A percentile compares a stretch with the other conserved stretches of the same genome.
These are phyloP conservation scores for Chaetorhynchus papuensis DNA, from an alignment of 2,113 vertebrate species.

Conservation along the genomic window DNA sequence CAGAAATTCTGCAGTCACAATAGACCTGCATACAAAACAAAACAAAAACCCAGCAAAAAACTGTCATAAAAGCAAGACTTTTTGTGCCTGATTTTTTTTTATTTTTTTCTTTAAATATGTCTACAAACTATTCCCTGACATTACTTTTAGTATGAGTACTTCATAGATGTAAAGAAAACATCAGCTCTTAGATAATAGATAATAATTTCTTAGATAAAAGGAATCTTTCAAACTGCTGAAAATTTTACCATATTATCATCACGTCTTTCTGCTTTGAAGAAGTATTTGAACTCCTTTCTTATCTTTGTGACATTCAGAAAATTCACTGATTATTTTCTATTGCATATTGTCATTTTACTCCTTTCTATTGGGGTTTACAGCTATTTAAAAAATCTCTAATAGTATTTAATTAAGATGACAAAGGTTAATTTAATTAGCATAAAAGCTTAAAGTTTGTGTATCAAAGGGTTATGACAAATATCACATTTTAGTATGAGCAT, in stretches of 20 bases:
- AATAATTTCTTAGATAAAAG: background rate
- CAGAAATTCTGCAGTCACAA: background rate
- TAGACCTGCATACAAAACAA: background rate
- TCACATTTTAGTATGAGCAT: background rate
- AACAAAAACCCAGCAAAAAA: background rate
- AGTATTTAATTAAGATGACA: background rate
- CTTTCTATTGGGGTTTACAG: background rate
- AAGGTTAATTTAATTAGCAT: constrained; percentile 1
- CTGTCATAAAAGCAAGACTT: background rate
- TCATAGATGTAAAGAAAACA: background rate
- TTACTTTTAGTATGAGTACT: background rate
- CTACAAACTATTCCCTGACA: background rate
- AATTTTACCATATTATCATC: background rate
- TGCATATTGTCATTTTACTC: background rate
- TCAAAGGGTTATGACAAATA: background rate
- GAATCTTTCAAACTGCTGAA: background rate
- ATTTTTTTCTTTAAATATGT: background rate
- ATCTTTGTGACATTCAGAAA: background rate
- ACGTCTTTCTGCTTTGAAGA: background rate
- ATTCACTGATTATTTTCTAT: background rate
- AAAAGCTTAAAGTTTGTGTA: background rate
- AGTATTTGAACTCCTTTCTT: background rate
- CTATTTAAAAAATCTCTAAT: background rate
- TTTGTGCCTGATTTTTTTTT: background rate
- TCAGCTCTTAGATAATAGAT: background rate